Base-by-base conservation (phyloP, 2,888 invertebrate genomes). In the Saturnia japonica region DNA sequence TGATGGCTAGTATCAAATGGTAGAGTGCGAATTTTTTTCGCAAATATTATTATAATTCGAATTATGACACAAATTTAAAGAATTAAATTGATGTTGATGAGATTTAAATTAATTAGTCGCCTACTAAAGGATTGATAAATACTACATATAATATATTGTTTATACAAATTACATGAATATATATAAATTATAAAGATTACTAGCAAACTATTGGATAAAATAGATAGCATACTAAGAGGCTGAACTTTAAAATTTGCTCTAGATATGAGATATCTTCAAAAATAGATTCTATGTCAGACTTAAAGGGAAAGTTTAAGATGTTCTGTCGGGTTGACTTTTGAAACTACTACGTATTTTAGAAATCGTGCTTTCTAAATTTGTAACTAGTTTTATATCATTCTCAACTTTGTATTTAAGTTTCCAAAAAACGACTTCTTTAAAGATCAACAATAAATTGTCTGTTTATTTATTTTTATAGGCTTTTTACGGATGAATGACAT, bases 261-360 rank as follows among this genome's bases (percentile, higher is more conserved):
- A 54, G 67, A 70, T 70, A 60, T 45, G 28, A 54, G 67, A 70
- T 68, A 60, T 45, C 43, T 70, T 67, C 47, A 67, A 68, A 60
- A 70, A 67, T 70, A 70, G 70, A 70, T 70, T 51, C 60, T 34
- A 43, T 34, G 28, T 66, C 45, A 25, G 28, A 43, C 42, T 22
- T 42, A 54, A 40, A 51, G 34, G 47, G 25, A 60, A 28, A 60
- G 57, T 60, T 28, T 60, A 16, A 60, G 57, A 60, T 60, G 25
- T 60, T 60, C 57, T 14, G 25, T 60, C 14, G 28, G 6, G 28
- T 28, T 60, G 25, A 60, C 57, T 28, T 60, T 60, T 60, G 25
- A 60, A 28, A 60, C 57, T 60, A 28, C 28, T 25, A 28, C 25
- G 3, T 60, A 60, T 60, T 14, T 60, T 25, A 16, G 6, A 28